Base-by-base conservation (phyloP, 30 jellyfish, hydroid and myxozoan genomes). In the Pseudorhiza aurosa region DNA sequence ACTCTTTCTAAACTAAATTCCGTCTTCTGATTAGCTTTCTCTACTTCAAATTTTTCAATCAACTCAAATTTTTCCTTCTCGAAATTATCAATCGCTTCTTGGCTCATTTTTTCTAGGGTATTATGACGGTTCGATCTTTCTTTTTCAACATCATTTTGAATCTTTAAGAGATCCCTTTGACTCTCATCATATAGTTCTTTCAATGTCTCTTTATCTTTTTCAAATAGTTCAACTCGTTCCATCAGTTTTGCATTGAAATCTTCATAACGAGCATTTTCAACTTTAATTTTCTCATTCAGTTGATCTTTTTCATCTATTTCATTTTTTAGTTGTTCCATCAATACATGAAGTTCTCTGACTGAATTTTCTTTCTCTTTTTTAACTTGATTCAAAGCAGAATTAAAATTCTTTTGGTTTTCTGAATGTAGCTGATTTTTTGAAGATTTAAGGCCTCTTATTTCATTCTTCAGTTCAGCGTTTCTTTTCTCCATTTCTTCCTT, bases 321-420 rank as follows among this genome's bases (percentile, higher is more conserved):
- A 37, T 65, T 56, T 81, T 36, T 81, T 43, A 81, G 40, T 8
- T 5, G 18, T 7, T 81, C 72, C 15, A 58, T 27, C 8, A 26
- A 29, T 9, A 56, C 47, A 19, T 58, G 81, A 62, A 82, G 36
- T 28, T 88, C 91, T 43, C 57, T 65, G 28, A 88, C 49, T 4
- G 49, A 33, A 21, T 27, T 45, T 19, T 90, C 97, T 26, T 90
- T 83, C 57, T 90, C 97, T 44, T 68, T 65, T 45, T 82, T 90
- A 45, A 83, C 85, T 36, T 75, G 68, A 5, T 82, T 82, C 83
- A 90, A 58, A 22, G 87, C 97, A 28, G 72, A 26, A 50, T 90
- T 90, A 36, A 90, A 82, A 43, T 67, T 68, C 37, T 50, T 53
- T 50, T 90, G 96, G n/a, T 76, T 31, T 29, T 43, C 89, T 3